phyloP scores from a whole-genome alignment of 2,113 vertebrate species.

The Parus major region DNA sequence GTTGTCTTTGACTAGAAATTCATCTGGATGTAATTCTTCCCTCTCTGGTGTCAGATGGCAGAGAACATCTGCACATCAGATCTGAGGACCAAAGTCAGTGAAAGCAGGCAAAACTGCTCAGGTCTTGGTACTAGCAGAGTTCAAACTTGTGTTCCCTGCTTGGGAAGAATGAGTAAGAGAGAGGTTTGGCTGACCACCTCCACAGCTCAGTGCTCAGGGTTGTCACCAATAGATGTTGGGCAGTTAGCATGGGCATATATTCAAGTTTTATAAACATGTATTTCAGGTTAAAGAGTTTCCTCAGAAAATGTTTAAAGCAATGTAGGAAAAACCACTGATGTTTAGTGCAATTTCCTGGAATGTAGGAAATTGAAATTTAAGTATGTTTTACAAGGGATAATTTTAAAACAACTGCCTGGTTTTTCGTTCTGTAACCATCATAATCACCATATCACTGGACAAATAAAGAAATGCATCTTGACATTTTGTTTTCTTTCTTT shows the following conservation, averaged over 20 bases:
- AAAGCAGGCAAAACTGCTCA: neutral
- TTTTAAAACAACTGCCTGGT: neutral
- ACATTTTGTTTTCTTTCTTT: neutral
- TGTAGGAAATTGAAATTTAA: neutral
- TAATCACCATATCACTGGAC: neutral
- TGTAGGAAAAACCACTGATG: neutral
- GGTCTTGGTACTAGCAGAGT: neutral
- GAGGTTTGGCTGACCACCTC: neutral
- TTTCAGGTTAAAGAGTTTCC: neutral
- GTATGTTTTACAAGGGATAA: neutral
- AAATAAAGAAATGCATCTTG: neutral
- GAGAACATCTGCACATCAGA: neutral
- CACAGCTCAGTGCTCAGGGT: neutral
- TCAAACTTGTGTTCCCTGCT: neutral
- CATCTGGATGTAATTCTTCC: neutral
- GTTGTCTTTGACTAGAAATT: neutral
- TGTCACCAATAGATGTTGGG: neutral
- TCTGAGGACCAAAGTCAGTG: neutral
- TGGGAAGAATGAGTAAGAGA: neutral
- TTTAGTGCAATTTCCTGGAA: neutral
- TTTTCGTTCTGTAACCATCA: neutral
- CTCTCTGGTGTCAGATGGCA: neutral
- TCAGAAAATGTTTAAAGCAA: neutral
- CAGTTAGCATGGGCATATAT: neutral
- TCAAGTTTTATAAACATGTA: neutral